Evolutionary conservation across 2,113 vertebrate species (phyloP).

Genomic region (Neolamprologus brichardi): DNA sequence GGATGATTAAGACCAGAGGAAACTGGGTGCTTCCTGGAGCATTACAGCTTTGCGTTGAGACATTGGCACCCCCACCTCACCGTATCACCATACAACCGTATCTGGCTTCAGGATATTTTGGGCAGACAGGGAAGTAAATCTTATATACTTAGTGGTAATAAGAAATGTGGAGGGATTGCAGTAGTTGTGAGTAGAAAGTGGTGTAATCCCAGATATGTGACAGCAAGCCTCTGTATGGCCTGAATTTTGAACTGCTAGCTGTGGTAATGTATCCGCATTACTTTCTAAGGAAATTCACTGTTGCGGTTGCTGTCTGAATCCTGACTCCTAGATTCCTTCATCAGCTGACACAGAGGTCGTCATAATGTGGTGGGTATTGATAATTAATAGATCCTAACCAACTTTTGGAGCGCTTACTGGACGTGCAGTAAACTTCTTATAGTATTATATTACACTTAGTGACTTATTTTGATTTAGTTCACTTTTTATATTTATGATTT

Average conservation of each 20-base stretch:
- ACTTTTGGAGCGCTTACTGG: fast-evolving
- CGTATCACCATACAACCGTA: not conserved
- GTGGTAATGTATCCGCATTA: not conserved
- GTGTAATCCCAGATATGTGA: not conserved
- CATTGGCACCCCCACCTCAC: not conserved
- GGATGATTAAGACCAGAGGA: not conserved
- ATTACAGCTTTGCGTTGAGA: not conserved
- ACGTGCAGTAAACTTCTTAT: not conserved
- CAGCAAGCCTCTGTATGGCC: not conserved
- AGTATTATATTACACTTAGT: not conserved
- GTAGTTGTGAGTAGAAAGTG: not conserved
- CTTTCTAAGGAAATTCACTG: not conserved
- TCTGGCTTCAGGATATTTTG: not conserved
- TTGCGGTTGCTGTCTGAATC: not conserved
- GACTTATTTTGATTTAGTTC: not conserved
- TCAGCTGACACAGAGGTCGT: not conserved
- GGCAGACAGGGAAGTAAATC: not conserved
- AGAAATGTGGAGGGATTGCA: not conserved
- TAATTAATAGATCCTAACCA: not conserved
- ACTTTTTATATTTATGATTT: not conserved
- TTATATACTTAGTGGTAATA: not conserved
- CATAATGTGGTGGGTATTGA: not conserved
- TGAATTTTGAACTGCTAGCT: not conserved
- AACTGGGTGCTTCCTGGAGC: not conserved
- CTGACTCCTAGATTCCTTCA: not conserved